These are phyloP conservation scores for Rhagologus leucostigma DNA, from an alignment of 2,113 vertebrate species.

Conservation along the genomic window DNA sequence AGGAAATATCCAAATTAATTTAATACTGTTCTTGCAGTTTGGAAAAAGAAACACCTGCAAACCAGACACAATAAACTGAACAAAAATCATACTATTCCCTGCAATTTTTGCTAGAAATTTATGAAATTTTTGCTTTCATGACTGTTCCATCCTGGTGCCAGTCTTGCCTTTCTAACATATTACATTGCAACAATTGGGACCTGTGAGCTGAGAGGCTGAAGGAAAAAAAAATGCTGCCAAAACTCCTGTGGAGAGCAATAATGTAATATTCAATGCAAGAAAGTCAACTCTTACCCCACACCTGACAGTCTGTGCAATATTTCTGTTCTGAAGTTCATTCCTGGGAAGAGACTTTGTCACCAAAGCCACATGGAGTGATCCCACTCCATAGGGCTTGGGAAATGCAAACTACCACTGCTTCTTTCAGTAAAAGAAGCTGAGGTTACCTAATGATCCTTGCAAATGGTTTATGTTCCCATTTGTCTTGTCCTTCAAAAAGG, in stretches of 20 bases:
- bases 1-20: slow-evolving; percentile 1
- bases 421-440: not conserved
- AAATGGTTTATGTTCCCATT: not conserved
- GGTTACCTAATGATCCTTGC: not conserved
- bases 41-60: not conserved
- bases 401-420: not conserved
- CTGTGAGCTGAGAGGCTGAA: not conserved
- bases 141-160: not conserved
- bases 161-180: not conserved
- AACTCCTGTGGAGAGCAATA: not conserved
- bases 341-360: not conserved
- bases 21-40: not conserved
- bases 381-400: not conserved
- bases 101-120: not conserved
- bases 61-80: not conserved
- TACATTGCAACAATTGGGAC: not conserved
- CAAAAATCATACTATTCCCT: not conserved
- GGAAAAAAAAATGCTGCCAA: not conserved
- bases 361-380: not conserved
- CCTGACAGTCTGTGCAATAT: not conserved
- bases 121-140: not conserved
- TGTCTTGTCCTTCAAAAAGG: not conserved
- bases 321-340: not conserved
- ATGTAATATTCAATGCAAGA: not conserved
- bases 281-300: not conserved